Base-by-base conservation (phyloP, 2,113 vertebrate genomes). In the Phaetusa simplex region DNA sequence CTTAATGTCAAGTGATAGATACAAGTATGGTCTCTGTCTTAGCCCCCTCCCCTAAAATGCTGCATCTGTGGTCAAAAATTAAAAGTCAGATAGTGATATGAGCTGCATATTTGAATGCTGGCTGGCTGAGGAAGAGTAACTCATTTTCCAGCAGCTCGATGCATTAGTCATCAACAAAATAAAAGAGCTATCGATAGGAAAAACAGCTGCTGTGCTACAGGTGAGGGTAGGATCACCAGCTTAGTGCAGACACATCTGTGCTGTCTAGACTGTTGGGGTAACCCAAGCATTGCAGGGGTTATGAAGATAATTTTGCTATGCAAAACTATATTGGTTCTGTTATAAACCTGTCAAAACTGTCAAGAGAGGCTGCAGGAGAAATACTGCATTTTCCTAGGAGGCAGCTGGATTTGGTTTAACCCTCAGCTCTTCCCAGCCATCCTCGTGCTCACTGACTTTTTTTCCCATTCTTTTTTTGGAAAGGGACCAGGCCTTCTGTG, bases 311-410 rank as follows among this genome's bases (percentile, higher is more conserved):
- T 91, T 94, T 95, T 93, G 62, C 50, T 82, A 8, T 88, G 91
- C 47, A 30, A 90, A 93, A 82, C 62, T 50, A 19, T 50, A 79
- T 32, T 95, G 50, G 38, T 62, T 94, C 50, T 86, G 58, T 73
- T 87, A 85, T 85, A 84, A 96, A 91, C 72, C 61, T 93, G 91
- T 93, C 90, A 89, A 85, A 95, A 87, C 55, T 70, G 73, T 82
- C 85, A 81, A 69, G 76, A 90, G 27, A 87, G 21, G 12, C 36
- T 6, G 16, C 50, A 19, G 42, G 56, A 96, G 58, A 92, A 95
- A 90, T 83, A 88, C 12, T 45, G 43, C 42, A 70, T 93, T 95
- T 93, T 87, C 81, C 77, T 85, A 66, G 42, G 58, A 97, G 62
- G 62, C 93, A 88, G 86, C 81, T 88, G 94, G 74, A 85, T 90